A percentile compares a stretch with the other conserved stretches of the same genome.
These are phyloP conservation scores for Albula goreensis DNA, from an alignment of 2,113 vertebrate species.

Conservation along the genomic window DNA sequence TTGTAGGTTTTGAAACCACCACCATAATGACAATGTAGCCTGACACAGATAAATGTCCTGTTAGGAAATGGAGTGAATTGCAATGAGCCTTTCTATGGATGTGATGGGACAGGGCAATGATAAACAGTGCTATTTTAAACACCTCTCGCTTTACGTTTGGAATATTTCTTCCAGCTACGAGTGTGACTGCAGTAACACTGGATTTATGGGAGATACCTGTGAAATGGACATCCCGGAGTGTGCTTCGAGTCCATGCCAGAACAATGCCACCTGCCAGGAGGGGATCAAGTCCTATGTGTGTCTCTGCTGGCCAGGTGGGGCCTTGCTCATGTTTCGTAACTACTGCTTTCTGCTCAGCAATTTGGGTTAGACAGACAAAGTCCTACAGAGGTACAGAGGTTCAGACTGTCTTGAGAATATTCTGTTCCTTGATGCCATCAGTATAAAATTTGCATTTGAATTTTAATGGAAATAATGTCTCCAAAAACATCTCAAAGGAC, in stretches of 20 bases:
- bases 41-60: no score
- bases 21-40: background rate
- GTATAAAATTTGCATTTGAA: no score
- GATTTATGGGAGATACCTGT: conserved; percentile 80
- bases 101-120: no score
- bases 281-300: conserved; percentile 78
- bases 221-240: conserved; percentile 89
- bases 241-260: conserved; percentile 81
- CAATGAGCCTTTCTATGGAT: no score
- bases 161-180: conserved; percentile 69
- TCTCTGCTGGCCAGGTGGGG: conserved; percentile 85
- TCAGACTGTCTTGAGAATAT: background rate
- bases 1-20: no score
- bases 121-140: background rate
- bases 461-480: background rate
- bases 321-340: no score
- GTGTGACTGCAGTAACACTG: conserved; percentile 84
- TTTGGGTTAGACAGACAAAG: background rate
- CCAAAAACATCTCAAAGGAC: background rate
- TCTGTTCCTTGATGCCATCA: no score
- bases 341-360: background rate
- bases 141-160: background rate
- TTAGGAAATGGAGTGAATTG: no score
- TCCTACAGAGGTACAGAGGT: background rate
- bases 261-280: conserved; percentile 79